Evolutionary conservation across 1,140 invertebrate species (phyloP), one percentile per base, ranked within the genome.

Genomic region (Dendrolimus kikuchii): DNA sequence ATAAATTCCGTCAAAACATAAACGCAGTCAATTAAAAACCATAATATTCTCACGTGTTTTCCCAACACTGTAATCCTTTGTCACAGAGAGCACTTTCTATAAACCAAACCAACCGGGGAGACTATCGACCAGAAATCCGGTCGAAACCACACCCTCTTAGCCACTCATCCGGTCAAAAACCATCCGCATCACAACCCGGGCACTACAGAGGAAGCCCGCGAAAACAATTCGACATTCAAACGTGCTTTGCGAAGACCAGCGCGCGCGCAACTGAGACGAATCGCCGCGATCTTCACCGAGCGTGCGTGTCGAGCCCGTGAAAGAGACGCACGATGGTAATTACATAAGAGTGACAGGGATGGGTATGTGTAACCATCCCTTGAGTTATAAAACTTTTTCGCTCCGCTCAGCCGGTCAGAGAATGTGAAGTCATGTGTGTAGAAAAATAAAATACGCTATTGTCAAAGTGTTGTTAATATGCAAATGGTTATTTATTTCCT

Each of bases 1-100:
- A 23, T 23, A 23, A 23, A 23, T 23, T 23, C 23, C 23, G 23
- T 23, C 23, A 23, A 23, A 23, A 23, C 23, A 23, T 23, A 23
- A 23, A 55, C 52, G 56, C 55, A 57, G 58, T 49, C 46, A 57
- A 62, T 62, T 61, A 57, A 51, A 56, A 51, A 46, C 55, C 46
- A 57, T 38, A 53, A 40, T 63, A 50, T 64, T 71, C 67, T 62
- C 73, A 73, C 66, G 72, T 68, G 64, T 53, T 58, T 60, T 64
- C 67, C 23, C 62, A 62, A 67, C 80, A 83, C 80, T 81, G 80
- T 74, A 74, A 83, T 83, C 80, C 80, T 74, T 72, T 71, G 59
- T 66, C 47, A 51, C 51, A 23, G 53, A 60, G 23, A 60, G 68
- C 71, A 77, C 79, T 78, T 75, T 82, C 68, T 68, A 66, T 47